A percentile compares a stretch with the other conserved stretches of the same genome.
Conservation (phyloP, 2,888 invertebrate species). For the Imbricaverruca yamaguchii region DNA sequence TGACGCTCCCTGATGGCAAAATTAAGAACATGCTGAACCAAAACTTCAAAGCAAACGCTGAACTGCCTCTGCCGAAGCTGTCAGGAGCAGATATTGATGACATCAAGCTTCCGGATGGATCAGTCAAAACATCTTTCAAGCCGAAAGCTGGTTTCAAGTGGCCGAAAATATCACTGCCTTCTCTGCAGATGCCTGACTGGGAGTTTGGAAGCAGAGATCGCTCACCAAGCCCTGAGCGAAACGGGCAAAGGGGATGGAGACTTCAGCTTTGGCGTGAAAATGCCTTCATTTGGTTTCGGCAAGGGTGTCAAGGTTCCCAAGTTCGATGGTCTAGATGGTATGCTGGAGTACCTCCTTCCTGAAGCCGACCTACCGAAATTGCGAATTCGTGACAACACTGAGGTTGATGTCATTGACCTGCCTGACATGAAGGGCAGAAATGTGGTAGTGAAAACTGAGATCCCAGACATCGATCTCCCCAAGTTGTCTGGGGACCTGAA, state of each 20-base stretch:
- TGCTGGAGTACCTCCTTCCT: too few relatives aligned
- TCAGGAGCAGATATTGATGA: conserved; percentile 5
- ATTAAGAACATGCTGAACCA: conserved; percentile 17
- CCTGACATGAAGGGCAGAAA: too few relatives aligned
- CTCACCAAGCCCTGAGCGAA: neutral
- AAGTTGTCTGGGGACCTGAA: too few relatives aligned
- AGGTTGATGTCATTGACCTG: too few relatives aligned
- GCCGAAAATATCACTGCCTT: neutral
- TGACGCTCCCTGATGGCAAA: neutral
- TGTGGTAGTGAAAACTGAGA: too few relatives aligned
- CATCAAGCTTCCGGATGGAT: neutral
- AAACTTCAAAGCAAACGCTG: neutral
- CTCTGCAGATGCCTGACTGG: neutral
- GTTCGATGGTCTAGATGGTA: too few relatives aligned
- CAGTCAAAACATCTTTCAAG: neutral
- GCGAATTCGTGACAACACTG: too few relatives aligned
- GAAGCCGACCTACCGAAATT: too few relatives aligned
- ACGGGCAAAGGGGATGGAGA: neutral
- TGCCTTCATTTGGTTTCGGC: too few relatives aligned
- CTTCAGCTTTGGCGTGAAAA: too few relatives aligned
- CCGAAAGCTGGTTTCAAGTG: neutral
- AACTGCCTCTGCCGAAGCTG: conserved; percentile 5
- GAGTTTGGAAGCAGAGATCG: neutral
- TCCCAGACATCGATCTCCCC: too few relatives aligned
- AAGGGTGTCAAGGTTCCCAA: too few relatives aligned